Percentiles rank a stretch among this genome's conserved stretches.
phyloP scores from a whole-genome alignment of 92 coral and sea anemone species.

The Bergia sp. region DNA sequence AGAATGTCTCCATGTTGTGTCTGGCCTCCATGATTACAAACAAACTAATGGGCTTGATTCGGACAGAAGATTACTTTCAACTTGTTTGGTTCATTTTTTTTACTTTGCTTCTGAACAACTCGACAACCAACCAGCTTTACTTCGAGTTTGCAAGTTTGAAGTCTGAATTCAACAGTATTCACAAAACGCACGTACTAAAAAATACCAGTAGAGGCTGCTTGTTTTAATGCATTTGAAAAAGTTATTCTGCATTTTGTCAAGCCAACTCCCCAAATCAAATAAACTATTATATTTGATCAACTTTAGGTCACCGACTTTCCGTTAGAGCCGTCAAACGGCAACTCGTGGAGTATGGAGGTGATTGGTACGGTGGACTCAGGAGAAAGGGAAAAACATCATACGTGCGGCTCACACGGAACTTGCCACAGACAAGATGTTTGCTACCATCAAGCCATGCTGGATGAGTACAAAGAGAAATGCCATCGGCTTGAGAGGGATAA shows the following conservation, averaged over 20 bases:
- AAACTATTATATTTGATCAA: background rate
- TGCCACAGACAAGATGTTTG: conserved; percentile 47
- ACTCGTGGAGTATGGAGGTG: conserved; percentile 36
- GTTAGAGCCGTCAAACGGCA: background rate
- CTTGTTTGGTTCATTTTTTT: too few species aligned
- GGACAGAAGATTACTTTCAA: too few species aligned
- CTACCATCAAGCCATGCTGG: conserved; percentile 61
- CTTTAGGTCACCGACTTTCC: conserved; percentile 20
- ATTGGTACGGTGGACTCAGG: conserved; percentile 38
- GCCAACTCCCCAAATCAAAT: too few species aligned
- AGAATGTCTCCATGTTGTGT: too few species aligned
- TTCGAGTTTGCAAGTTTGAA: too few species aligned
- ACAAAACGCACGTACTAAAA: too few species aligned
- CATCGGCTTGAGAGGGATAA: conserved; percentile 72
- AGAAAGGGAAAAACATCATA: background rate
- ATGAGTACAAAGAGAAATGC: conserved; percentile 73
- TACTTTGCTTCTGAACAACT: too few species aligned
- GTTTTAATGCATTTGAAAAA: background rate
- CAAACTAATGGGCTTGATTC: too few species aligned
- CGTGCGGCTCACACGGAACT: conserved; percentile 14
- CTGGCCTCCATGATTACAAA: too few species aligned
- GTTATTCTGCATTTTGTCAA: background rate
- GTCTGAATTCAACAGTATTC: too few species aligned
- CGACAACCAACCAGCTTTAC: too few species aligned
- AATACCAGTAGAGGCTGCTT: background rate